phyloP scores from a whole-genome alignment of 2,113 vertebrate genomes.

The Calidris pugnax region DNA sequence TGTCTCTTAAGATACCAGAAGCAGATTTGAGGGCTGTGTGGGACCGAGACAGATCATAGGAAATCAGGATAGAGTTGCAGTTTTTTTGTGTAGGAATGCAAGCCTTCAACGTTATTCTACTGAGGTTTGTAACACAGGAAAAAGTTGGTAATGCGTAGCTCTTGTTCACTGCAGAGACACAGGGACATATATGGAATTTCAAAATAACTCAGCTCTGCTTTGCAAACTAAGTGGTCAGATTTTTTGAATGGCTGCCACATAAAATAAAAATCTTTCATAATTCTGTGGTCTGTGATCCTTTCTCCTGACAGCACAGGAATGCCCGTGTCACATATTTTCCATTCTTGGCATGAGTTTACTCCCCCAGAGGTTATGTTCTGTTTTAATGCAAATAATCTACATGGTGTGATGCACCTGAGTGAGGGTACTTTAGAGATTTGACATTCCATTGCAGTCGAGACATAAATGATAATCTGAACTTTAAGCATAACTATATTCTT shows the following conservation, averaged over 20 bases:
- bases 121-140: not conserved
- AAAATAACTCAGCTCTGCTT: not conserved
- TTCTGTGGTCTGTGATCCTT: not conserved
- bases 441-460: not conserved
- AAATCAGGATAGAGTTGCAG: not conserved
- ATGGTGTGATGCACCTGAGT: not conserved
- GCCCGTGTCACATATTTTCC: not conserved
- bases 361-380: not conserved
- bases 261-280: slow-evolving; percentile 9
- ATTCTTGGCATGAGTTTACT: not conserved
- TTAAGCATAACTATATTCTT: not conserved
- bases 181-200: not conserved
- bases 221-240: not conserved
- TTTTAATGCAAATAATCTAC: not conserved
- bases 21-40: not conserved
- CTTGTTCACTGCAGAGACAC: not conserved
- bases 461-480: not conserved
- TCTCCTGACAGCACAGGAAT: not conserved
- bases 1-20: not conserved
- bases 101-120: not conserved
- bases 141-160: not conserved
- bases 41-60: not conserved
- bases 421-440: not conserved
- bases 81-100: not conserved
- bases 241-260: not conserved